phyloP scores from a whole-genome alignment of 1,140 invertebrate genomes.

The Sinonovacula constricta region DNA sequence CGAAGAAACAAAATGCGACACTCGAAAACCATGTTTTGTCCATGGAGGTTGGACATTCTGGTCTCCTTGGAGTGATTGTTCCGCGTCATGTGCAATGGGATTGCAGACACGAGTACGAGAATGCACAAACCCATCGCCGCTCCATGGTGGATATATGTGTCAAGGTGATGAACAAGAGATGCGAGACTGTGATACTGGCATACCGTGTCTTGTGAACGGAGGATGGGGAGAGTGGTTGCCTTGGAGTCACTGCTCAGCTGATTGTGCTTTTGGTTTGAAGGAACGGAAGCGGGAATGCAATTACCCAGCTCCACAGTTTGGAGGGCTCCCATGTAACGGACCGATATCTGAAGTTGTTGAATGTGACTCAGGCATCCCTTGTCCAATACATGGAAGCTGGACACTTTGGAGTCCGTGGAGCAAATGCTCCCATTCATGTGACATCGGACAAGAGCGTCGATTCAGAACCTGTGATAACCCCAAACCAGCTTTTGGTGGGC shows the following conservation, averaged over 20 bases:
- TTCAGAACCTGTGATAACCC: constrained; percentile 57
- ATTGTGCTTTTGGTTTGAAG: constrained; percentile 28
- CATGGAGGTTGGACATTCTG: constrained; percentile 51
- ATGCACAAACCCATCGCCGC: constrained; percentile 63
- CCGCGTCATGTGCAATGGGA: constrained; percentile 63
- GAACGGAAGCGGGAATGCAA: constrained; percentile 28
- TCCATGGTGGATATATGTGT: constrained; percentile 63
- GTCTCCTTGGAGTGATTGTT: constrained; percentile 55
- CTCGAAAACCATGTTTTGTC: constrained; percentile 34
- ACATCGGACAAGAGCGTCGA: constrained; percentile 79
- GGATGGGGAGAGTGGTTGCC: constrained; percentile 28
- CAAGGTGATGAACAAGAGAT: constrained; percentile 39
- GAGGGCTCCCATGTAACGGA: constrained; percentile 37
- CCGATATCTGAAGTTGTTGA: constrained; percentile 20
- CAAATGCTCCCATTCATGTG: constrained; percentile 83
- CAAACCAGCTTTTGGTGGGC: constrained; percentile 47
- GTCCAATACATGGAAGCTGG: constrained; percentile 81
- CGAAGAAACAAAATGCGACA: constrained; percentile 41
- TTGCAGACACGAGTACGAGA: constrained; percentile 49
- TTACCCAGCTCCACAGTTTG: constrained; percentile 26
- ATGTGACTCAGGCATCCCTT: constrained; percentile 29
- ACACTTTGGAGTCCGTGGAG: constrained; percentile 83
- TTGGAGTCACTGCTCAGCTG: constrained; percentile 29
- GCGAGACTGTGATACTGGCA: constrained; percentile 33
- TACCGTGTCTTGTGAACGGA: constrained; percentile 57